Base-by-base conservation (phyloP, 2,797 vertebrate species). In the Cetoscarus ocellatus region DNA sequence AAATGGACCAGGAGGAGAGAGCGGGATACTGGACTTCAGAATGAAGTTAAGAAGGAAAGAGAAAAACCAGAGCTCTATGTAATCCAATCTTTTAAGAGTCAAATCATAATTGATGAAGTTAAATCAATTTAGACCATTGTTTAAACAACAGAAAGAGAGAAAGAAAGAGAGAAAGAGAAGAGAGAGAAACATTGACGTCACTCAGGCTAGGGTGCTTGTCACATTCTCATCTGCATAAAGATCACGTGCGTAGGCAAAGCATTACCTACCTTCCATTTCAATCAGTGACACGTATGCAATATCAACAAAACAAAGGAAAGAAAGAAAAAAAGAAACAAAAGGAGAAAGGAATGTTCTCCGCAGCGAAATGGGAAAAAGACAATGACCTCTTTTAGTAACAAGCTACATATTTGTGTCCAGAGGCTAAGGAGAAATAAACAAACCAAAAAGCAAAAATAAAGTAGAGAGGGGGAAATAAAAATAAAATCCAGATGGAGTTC, bases 181-280 rank as follows among this genome's bases (percentile, higher is more conserved):
- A 93, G 90, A 94, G 87, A 94, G 92, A 95, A 95, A 97, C 96
- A 98, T 96, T 96, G 95, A 97, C 94, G 95, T 97, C 96, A 93
- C 92, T 92, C 92, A 99, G 97, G 97, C 97, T 97, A 96, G 95
- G 95, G 96, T 97, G 96, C 95, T 97, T 97, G 93, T 94, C 92
- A 97, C 96, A 98, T 96, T 97, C 97, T 97, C 95, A 95, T 98
- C 96, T 97, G 97, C 95, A 97, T 95, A 92, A 96, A 97, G 95
- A 97, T 96, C 96, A 96, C 95, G 96, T 96, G 96, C 96, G 95
- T 94, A 97, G 96, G 96, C 92, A 96, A 96, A 97, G 93, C 73
- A 87, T 96, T 98, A 99, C 98, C 98, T 99, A 99, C 97, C 98
- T 99, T 99, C 82, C 95, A 92, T 95, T 94, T 96, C 95, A 96